Base-by-base conservation (phyloP, 2,888 invertebrate species). In the Therioaphis trifolii region DNA sequence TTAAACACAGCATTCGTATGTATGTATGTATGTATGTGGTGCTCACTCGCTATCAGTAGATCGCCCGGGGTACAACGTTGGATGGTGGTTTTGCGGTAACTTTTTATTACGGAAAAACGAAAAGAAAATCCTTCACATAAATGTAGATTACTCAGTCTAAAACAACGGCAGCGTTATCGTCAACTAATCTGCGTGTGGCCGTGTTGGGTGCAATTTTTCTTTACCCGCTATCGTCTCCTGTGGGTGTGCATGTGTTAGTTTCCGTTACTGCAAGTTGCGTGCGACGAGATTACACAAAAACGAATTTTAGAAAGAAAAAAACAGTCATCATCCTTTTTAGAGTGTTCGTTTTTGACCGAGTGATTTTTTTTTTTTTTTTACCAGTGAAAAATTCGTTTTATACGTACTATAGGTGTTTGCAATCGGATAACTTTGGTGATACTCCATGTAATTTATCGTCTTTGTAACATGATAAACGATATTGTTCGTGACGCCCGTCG, bases 111-210 rank as follows among this genome's bases (percentile, higher is more conserved):
- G 4, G 58, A 15, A n/a, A 72, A 52, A 58, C n/a, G n/a, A 43
- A 75, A 75, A 58, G 15, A 27, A 58, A 75, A 75, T 75, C 75
- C 58, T 55, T 61, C 58, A 24, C 58, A 24, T 58, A 43, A 58
- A 75, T 58, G 58, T 40, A 75, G 75, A 58, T 75, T 75, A n/a
- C n/a, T n/a, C n/a, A 75, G 75, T 43, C 11, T 29, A 55, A 40
- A 58, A 40, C 27, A 29, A 49, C 49, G 27, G 55, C 40, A 11
- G 35, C 27, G 43, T 40, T 75, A 75, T 75, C 58, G 40, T 24
- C 21, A 40, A 43, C 24, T 58, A 18, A 58, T 75, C 75, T 58
- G 15, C 15, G 5, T 24, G n/a, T 74, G n/a, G n/a, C n/a, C n/a
- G n/a, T 4, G 21, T 43, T 18, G 1, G 4, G 3, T 14, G 72